Conservation (phyloP, 2,113 vertebrate species). For the Vicugna pacos region DNA sequence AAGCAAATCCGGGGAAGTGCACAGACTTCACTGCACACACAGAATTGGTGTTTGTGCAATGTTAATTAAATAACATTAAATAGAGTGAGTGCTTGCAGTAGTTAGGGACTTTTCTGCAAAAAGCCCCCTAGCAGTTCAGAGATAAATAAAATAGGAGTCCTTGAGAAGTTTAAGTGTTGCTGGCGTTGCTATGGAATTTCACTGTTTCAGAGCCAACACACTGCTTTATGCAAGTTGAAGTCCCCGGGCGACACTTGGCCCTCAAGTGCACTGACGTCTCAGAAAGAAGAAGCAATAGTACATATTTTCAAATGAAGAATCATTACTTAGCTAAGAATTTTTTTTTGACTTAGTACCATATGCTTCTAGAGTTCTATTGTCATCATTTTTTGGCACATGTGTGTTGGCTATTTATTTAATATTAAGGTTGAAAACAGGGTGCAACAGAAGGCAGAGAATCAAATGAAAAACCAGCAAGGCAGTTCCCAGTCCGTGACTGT, state of each 20-base stretch:
- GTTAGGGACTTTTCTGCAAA: constrained; percentile 70
- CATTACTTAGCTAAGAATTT: constrained; percentile 60
- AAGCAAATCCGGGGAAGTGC: neutral
- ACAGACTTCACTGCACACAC: constrained; percentile 55
- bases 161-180: neutral
- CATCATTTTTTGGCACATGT: constrained; percentile 38
- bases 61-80: constrained; percentile 85
- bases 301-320: constrained; percentile 65
- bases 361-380: constrained; percentile 43
- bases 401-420: constrained; percentile 45
- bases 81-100: constrained; percentile 78
- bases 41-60: constrained; percentile 73
- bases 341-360: constrained; percentile 61
- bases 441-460: constrained; percentile 39
- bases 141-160: constrained; percentile 56
- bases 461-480: constrained; percentile 53
- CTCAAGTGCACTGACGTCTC: constrained; percentile 70
- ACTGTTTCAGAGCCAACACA: neutral
- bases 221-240: constrained; percentile 60
- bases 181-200: constrained; percentile 69
- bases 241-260: constrained; percentile 12
- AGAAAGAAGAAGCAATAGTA: constrained; percentile 54
- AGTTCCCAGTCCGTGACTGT: neutral
- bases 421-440: constrained; percentile 24
- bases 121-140: constrained; percentile 63